Evolutionary conservation across 1,140 invertebrate genomes (phyloP), one percentile per base, ranked within the genome.

Genomic region (Drosophila trapezifrons): DNA sequence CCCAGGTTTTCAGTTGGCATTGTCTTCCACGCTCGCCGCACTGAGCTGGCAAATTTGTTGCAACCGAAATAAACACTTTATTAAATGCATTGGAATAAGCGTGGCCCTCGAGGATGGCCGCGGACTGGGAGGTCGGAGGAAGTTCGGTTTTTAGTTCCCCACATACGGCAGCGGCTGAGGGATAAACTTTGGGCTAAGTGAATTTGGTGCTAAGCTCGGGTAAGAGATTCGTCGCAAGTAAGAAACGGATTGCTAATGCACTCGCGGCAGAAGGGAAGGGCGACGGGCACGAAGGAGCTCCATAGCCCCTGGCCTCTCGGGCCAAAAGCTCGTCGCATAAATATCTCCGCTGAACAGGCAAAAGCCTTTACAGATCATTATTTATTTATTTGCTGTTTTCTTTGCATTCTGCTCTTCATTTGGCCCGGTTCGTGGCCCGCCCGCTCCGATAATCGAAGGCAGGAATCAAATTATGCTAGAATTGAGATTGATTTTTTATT

Each of bases 401-500:
- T 58, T 76, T 47, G 64, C 69, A 71, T 56, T 51, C 35, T 18
- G 58, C 56, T 42, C 22, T 37, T 54, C 20, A 38, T 55, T 56
- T 78, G 27, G 29, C 20, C 52, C 17, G 22, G 47, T 25, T 12
- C 57, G 27, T n/a, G 46, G 51, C 51, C 29, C 55, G 27, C 20
- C 37, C 51, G 55, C 64, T 46, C 38, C 55, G 49, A 84, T 89
- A 89, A 90, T 89, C 84, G 85, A 84, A 70, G 80, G 66, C 85
- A 81, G 75, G 72, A 90, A 90, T 90, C 87, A 84, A 90, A 90
- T 90, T 90, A 90, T 89, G 77, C 83, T 90, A 90, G 87, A 90
- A 90, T 90, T 90, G 83, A 90, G 87, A 90, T 90, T 90, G 87
- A 90, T 90, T 90, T 90, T 90, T 90, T 90, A 90, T 90, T 90